Percentiles rank a stretch among this genome's conserved stretches.
These are phyloP conservation scores for Arctopsyche grandis DNA, from an alignment of 1,140 invertebrate species.

Conservation along the genomic window DNA sequence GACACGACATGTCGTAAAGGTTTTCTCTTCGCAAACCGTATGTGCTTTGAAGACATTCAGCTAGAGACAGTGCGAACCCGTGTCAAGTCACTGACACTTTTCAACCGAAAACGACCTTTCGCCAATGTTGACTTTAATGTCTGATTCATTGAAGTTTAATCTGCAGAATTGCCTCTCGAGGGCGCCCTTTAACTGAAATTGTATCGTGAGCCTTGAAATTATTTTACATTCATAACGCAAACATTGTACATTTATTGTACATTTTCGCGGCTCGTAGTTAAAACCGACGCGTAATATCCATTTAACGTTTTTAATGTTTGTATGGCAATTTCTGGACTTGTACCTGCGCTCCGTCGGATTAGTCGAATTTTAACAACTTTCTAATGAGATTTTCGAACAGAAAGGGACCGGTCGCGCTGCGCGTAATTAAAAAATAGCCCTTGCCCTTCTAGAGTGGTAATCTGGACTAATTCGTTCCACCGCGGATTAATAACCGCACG, in stretches of 20 bases:
- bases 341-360: constrained; percentile 20
- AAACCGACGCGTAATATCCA: background rate
- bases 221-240: too few relatives aligned
- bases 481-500: constrained; percentile 18
- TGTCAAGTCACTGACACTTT: constrained; percentile 9
- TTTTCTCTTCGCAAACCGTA: too few relatives aligned
- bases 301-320: background rate
- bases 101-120: constrained; percentile 6
- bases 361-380: constrained; percentile 44
- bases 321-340: too few relatives aligned
- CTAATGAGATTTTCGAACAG: constrained; percentile 40
- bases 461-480: constrained; percentile 14
- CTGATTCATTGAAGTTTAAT: constrained; percentile 27
- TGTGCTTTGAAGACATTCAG: too few relatives aligned
- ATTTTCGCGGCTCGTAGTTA: too few relatives aligned
- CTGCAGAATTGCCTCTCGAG: background rate
- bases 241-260: too few relatives aligned
- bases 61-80: constrained; percentile 7
- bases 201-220: too few relatives aligned
- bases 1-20: too few relatives aligned
- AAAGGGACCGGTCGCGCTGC: background rate
- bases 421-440: constrained; percentile 34
- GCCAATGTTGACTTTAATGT: constrained; percentile 35
- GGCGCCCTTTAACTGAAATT: too few relatives aligned
- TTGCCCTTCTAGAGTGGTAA: background rate